A percentile compares a stretch with the other conserved stretches of the same genome.
phyloP scores from a whole-genome alignment of 2,888 invertebrate genomes.

The Sarcophaga carnaria region DNA sequence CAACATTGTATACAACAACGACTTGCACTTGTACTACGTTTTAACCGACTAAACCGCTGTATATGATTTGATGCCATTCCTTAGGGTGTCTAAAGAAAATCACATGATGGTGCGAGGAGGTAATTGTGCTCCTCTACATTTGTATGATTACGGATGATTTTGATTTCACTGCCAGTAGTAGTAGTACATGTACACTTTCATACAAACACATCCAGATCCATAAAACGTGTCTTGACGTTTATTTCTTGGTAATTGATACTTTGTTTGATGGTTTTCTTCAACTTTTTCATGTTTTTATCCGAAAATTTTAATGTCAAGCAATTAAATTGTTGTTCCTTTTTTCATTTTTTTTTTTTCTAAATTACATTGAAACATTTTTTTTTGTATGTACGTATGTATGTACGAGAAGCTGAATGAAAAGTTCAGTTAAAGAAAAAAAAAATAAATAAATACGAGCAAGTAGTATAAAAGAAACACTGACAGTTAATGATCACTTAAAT shows the following conservation, averaged over 20 bases:
- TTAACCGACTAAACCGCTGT: not conserved
- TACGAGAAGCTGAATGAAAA: not conserved
- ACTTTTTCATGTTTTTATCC: conserved; percentile 49
- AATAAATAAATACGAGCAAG: not conserved
- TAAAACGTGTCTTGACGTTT: conserved; percentile 69
- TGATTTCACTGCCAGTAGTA: not conserved
- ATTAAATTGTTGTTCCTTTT: conserved; percentile 68
- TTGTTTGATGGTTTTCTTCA: conserved; percentile 62
- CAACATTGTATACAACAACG: not conserved
- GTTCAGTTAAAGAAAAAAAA: not conserved
- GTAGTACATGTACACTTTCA: conserved; percentile 1
- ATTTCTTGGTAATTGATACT: conserved; percentile 69
- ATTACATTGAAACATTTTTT: conserved; percentile 31
- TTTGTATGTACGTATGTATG: conserved; percentile 41
- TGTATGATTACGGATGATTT: conserved; percentile 14
- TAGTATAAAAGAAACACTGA: conserved; percentile 56
- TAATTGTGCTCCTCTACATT: conserved; percentile 27
- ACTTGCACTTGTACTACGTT: not conserved
- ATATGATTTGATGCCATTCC: conserved; percentile 26
- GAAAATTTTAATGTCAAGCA: conserved; percentile 68
- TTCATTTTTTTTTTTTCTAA: conserved; percentile 44
- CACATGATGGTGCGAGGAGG: conserved; percentile 42
- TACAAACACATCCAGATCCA: conserved; percentile 37
- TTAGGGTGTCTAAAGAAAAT: conserved; percentile 51
- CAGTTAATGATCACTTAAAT: conserved; percentile 69